Evolutionary conservation across 2,113 vertebrate genomes (phyloP).

Genomic region (Amphiprion ocellaris): DNA sequence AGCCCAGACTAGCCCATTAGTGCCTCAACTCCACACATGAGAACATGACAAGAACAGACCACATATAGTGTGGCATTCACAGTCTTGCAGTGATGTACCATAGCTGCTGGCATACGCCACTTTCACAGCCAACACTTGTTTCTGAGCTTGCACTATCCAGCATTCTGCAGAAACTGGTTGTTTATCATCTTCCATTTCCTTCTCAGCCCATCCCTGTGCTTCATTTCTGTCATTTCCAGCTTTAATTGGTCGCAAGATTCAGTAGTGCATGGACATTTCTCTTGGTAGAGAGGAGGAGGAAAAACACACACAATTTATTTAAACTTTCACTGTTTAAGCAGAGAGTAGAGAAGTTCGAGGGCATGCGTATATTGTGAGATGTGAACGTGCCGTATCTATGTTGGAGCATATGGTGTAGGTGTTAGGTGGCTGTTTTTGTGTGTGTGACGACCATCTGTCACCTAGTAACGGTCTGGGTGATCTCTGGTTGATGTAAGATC

Average conservation of each 20-base stretch:
- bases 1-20: constrained; percentile 46
- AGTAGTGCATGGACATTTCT: constrained; percentile 59
- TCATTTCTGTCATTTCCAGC: constrained; percentile 59
- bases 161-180: constrained; percentile 36
- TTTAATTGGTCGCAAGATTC: constrained; percentile 77
- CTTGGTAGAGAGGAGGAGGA: not conserved
- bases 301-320: constrained; percentile 42
- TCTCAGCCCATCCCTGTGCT: constrained; percentile 15
- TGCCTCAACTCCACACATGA: constrained; percentile 38
- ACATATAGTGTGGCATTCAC: constrained; percentile 20
- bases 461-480: constrained; percentile 69
- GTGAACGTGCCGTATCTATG: constrained; percentile 56
- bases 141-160: constrained; percentile 16
- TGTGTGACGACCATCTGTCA: constrained; percentile 74
- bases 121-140: constrained; percentile 30
- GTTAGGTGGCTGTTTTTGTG: constrained; percentile 43
- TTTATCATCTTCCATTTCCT: constrained; percentile 29
- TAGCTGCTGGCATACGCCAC: not conserved
- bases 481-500: constrained; percentile 64
- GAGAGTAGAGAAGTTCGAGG: constrained; percentile 31
- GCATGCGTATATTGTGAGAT: constrained; percentile 30
- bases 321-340: constrained; percentile 49
- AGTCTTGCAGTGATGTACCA: not conserved
- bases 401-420: constrained; percentile 76
- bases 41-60: constrained; percentile 56